These are phyloP conservation scores for Mustela lutreola DNA, from an alignment of 2,113 vertebrate genomes.

Conservation along the genomic window DNA sequence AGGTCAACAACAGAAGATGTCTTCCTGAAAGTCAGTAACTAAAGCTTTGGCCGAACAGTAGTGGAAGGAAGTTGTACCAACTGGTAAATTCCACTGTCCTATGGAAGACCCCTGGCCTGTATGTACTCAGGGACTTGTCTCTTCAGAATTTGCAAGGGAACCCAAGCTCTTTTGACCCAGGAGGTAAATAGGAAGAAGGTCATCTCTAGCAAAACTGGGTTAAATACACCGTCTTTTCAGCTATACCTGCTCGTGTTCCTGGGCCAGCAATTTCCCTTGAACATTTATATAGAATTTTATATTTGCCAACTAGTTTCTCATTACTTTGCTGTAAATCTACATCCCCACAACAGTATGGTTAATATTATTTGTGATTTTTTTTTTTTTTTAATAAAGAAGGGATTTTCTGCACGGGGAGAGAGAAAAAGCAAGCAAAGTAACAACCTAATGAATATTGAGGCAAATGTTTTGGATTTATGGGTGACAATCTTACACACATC, in stretches of 20 bases:
- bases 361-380: neutral
- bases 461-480: neutral
- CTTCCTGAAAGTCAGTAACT: slow-evolving; percentile 3
- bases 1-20: neutral
- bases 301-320: slow-evolving; percentile 33
- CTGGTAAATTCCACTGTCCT: slow-evolving; percentile 65
- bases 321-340: neutral
- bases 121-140: neutral
- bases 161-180: neutral
- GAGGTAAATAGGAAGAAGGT: slow-evolving; percentile 47
- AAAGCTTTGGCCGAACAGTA: neutral
- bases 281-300: neutral
- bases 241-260: neutral
- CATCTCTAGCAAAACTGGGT: neutral
- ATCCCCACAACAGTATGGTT: neutral
- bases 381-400: neutral
- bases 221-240: slow-evolving; percentile 12
- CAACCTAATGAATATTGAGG: neutral
- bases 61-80: slow-evolving; percentile 48
- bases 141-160: slow-evolving; percentile 63
- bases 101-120: slow-evolving; percentile 63
- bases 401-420: neutral
- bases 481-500: neutral
- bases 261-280: neutral
- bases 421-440: neutral